Base-by-base conservation (phyloP, 2,888 invertebrate genomes). In the Drosophila kokeensis region DNA sequence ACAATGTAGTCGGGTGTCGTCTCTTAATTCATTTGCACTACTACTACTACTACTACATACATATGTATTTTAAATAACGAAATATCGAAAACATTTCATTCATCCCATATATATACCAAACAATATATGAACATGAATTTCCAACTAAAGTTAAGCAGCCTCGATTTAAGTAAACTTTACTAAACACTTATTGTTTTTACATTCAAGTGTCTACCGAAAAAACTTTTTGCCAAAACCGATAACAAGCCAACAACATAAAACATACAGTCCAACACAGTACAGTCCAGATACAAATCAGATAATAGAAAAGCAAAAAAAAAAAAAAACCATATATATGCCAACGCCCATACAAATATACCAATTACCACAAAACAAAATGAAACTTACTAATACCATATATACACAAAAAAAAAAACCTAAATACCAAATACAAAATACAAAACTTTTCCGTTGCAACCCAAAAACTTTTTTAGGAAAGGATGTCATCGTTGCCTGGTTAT, bases 401-500 rank as follows among this genome's bases (percentile, higher is more conserved):
- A 42, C 42, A 52, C 34, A 48, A 62, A 55, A 69, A 54, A 54
- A 30, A 8, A 2, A 30, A 7, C 10, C 11, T 48, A 38, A 75
- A 52, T 52, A 61, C 69, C 66, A 21, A 50, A 48, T 50, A 69
- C 52, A 69, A 68, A 76, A 74, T 70, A 72, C 78, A 72, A 71
- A 80, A 69, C 69, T 86, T 87, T 84, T 84, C 73, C 74, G 86
- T 86, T 87, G 79, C 81, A 83, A 89, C 73, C 73, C 89, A 81
- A 73, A 88, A 83, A 84, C 84, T 96, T 70, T 87, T 87, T 84
- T 96, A 98, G 98, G 92, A 97, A 97, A 94, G 96, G 96, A 92
- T 98, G 98, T 94, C 97, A 97, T 94, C 96, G 97, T 87, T 98
- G 98, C 94, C 97, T 98, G 92, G 98, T 98, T 92, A 98, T 98